Evolutionary conservation across 1,140 invertebrate species (phyloP).

Genomic region (Heliothis subflexa): DNA sequence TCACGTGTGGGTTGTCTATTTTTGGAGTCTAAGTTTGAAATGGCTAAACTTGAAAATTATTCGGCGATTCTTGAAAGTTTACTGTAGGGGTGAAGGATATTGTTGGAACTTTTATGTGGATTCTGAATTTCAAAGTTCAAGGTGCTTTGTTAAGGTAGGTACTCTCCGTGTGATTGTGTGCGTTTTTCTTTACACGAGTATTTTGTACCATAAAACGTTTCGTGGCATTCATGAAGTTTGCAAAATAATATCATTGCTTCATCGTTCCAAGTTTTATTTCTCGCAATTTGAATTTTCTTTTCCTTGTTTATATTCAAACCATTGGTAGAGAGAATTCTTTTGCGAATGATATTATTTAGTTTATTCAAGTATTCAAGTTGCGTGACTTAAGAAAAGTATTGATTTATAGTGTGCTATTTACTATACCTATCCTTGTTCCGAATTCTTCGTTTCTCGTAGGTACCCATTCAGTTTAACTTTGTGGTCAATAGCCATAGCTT

Average conservation of each 20-base stretch:
- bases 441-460: neutral
- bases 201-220: too few relatives aligned
- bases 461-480: too few relatives aligned
- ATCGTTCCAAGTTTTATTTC: neutral
- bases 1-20: neutral
- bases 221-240: neutral
- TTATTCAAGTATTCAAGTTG: too few relatives aligned
- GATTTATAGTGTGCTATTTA: constrained; percentile 7
- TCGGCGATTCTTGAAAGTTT: neutral
- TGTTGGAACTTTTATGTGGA: constrained; percentile 8
- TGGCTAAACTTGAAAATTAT: constrained; percentile 12
- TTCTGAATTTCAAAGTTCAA: constrained; percentile 8
- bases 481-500: too few relatives aligned
- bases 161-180: too few relatives aligned
- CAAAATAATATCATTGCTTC: neutral
- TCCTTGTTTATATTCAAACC: neutral
- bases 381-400: constrained; percentile 22
- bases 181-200: too few relatives aligned
- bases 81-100: neutral
- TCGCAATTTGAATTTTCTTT: neutral
- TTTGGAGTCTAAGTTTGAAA: neutral
- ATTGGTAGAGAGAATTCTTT: constrained; percentile 6
- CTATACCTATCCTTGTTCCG: neutral
- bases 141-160: too few relatives aligned
- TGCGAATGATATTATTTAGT: neutral